A percentile compares a stretch with the other conserved stretches of the same genome.
Conservation (phyloP, 2,888 invertebrate genomes). For the Zhuqinia jingwanae region DNA sequence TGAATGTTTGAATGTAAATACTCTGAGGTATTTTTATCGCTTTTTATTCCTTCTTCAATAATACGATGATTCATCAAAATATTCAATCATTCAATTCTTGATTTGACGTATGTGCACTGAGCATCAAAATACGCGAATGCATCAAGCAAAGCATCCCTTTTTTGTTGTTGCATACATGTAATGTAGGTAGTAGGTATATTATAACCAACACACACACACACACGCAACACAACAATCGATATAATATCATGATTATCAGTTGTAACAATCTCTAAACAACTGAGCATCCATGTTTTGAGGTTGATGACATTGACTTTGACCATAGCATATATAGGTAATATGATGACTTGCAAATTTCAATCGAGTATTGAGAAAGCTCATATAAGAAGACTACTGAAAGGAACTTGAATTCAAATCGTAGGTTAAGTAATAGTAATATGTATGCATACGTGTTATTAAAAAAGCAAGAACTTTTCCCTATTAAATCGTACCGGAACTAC, state of each 20-base stretch:
- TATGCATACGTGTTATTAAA: no score
- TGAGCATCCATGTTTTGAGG: constrained; percentile 19
- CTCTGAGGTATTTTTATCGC: constrained; percentile 27
- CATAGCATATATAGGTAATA: no score
- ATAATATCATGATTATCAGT: constrained; percentile 17
- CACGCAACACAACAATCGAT: constrained; percentile 32
- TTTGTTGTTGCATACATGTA: not conserved
- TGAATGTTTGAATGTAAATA: constrained; percentile 17
- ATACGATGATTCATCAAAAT: constrained; percentile 62
- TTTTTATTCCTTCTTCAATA: not conserved
- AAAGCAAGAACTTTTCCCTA: no score
- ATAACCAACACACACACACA: no score
- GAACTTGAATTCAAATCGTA: no score
- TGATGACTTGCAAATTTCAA: constrained; percentile 10
- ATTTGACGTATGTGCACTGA: constrained; percentile 59
- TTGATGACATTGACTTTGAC: constrained; percentile 56
- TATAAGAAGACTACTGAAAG: no score
- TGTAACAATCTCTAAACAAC: constrained; percentile 14
- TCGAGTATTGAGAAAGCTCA: constrained; percentile 9
- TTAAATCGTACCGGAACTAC: not conserved
- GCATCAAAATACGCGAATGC: not conserved
- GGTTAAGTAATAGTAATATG: no score
- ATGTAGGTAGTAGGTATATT: no score
- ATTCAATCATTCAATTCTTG: constrained; percentile 60
- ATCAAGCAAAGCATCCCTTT: not conserved